phyloP scores from a whole-genome alignment of 2,113 vertebrate species.

The Myiozetetes cayanensis region DNA sequence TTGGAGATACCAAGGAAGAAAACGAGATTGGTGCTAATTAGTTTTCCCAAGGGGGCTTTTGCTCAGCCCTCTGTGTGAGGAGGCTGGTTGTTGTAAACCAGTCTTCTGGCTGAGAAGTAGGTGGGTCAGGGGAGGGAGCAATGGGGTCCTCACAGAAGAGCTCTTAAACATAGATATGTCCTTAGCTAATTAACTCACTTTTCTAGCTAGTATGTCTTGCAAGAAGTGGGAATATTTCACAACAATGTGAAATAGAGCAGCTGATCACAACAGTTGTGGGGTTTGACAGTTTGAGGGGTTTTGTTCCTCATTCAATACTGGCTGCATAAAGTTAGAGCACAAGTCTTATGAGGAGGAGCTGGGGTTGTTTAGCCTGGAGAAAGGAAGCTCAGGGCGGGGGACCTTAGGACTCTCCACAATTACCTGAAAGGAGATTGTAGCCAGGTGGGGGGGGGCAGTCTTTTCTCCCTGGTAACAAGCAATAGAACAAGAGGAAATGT shows the following conservation, averaged over 20 bases:
- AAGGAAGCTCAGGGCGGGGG: neutral
- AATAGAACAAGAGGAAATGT: neutral
- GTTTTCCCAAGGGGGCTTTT: neutral
- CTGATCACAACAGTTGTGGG: neutral
- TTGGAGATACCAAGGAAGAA: neutral
- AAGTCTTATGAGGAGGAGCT: neutral
- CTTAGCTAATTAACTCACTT: neutral
- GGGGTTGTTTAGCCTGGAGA: neutral
- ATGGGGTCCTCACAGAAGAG: neutral
- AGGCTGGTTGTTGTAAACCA: neutral
- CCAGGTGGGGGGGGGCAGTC: neutral
- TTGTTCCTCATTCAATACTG: neutral
- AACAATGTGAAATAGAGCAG: neutral
- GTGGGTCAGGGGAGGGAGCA: neutral
- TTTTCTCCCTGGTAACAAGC: neutral
- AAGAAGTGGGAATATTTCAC: neutral
- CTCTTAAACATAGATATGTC: neutral
- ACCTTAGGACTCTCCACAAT: neutral
- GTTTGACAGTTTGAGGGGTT: neutral
- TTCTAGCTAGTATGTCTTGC: neutral
- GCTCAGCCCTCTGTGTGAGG: neutral
- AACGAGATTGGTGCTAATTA: neutral
- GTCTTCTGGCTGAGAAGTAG: neutral
- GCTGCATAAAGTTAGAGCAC: neutral
- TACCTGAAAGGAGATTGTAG: neutral